phyloP scores from a whole-genome alignment of 2,888 invertebrate genomes.

The Harmothoe impar region DNA sequence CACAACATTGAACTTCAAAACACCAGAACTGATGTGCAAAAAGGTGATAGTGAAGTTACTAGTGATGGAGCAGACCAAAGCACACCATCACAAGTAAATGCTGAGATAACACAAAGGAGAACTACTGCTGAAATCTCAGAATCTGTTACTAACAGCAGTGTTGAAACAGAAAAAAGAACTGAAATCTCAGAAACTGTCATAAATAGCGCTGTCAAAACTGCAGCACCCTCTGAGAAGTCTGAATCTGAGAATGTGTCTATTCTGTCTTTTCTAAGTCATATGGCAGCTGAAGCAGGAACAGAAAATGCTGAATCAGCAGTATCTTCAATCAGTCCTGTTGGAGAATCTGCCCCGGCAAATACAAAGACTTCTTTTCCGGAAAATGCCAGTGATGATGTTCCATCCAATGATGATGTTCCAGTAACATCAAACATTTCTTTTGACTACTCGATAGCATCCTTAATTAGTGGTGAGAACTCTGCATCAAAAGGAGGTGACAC shows the following conservation, averaged over 20 bases:
- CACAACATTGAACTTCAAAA: too few relatives aligned
- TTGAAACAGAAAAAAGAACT: too few relatives aligned
- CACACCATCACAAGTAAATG: too few relatives aligned
- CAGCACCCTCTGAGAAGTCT: too few relatives aligned
- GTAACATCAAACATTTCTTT: constrained; percentile 35
- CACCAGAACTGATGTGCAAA: too few relatives aligned
- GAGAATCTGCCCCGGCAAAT: neutral
- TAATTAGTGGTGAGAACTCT: neutral
- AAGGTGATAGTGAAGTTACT: too few relatives aligned
- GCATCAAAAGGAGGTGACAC: neutral
- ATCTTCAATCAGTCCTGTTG: neutral
- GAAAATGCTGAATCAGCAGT: neutral
- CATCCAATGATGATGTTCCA: constrained; percentile 2
- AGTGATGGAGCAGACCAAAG: too few relatives aligned
- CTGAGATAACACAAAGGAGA: too few relatives aligned
- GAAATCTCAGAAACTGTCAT: too few relatives aligned
- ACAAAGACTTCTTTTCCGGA: neutral
- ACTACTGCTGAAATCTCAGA: too few relatives aligned
- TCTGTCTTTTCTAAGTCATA: neutral
- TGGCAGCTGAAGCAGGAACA: neutral
- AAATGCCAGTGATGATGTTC: neutral
- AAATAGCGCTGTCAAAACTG: too few relatives aligned
- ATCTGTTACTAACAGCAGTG: too few relatives aligned
- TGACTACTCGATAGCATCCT: constrained; percentile 19
- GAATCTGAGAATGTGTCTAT: neutral